Evolutionary conservation across 1,140 invertebrate genomes (phyloP), one percentile per base, ranked within the genome.

Genomic region (Luehdorfia chinensis): DNA sequence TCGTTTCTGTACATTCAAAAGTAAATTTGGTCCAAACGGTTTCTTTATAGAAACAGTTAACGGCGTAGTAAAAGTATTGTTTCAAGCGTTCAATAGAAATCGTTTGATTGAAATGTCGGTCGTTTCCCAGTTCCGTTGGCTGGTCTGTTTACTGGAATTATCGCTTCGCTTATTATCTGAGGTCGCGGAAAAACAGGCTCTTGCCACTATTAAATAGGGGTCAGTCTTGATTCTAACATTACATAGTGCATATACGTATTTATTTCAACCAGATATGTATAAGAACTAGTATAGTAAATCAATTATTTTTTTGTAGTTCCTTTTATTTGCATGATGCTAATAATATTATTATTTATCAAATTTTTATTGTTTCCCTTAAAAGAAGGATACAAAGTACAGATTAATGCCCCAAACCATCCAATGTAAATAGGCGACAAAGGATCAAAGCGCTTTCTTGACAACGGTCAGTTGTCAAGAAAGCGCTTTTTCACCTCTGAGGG

Each of bases 91-190:
- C 16, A 13, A 37, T 37, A 37, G 34, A 37, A 21, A 37, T 21
- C 34, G 18, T 21, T 37, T 37, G 34, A 37, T 37, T 15, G 21
- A 37, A 37, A 37, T 37, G 34, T 23, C 34, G 34, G 34, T 37
- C 18, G 34, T 37, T 37, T 37, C 34, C 34, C 34, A 23, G 34
- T 37, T 37, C 18, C 34, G 34, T 1, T 1, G 27, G 6, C 19
- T 21, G 19, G 19, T 21, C 19, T 2, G 19, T 21, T 21, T 6
- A 30, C 18, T 36, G 18, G 9, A 18, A 16, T 36, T 36, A 36
- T 36, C 33, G 16, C 16, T 36, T 36, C 8, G 18, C 18, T 23
- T n/a, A n/a, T n/a, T n/a, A n/a, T n/a, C n/a, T n/a, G n/a, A n/a
- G n/a, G 7, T 8, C 9, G 4, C 9, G 9, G 18, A 6, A 13